Evolutionary conservation across 2,888 invertebrate genomes (phyloP), one percentile per base, ranked within the genome.

Genomic region (Ormyrus rosae): DNA sequence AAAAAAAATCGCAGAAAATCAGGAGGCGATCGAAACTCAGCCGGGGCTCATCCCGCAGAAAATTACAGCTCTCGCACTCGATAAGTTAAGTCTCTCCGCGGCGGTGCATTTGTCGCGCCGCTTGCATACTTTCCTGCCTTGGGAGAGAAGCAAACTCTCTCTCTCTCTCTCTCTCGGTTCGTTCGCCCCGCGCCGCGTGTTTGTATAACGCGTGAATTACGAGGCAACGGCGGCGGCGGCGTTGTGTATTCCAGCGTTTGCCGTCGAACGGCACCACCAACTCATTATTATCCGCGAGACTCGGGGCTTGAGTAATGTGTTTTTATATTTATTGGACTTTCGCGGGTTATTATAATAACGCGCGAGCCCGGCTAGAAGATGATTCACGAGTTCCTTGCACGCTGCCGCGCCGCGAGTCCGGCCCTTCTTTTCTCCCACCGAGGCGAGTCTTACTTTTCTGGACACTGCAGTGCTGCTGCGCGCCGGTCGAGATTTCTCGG

Each of bases 201-300:
- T 86, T 84, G 84, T 83, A 84, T 81, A 83, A 76, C 79, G 63
- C 70, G 83, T 87, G 87, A 88, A 86, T 85, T 87, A 88, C 86
- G 83, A 83, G 82, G 79, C 69, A 61, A 51, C 68, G 48, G 19
- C 19, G 19, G 19, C 19, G 79, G 73, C 82, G 80, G 80, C 80
- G 83, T 61, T 68, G 61, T 19, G 19, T 72, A 65, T 70, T 56
- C 77, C 67, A 61, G 76, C 3, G 5, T 48, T 51, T 56, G 46
- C 19, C 69, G 60, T 73, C 71, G 60, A 60, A 64, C 71, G 48
- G 19, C 5, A 58, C 58, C 56, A 45, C 79, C 83, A 81, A 81
- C 86, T 84, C 83, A 84, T 88, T 88, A 87, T 87, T 86, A 86
- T 84, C 87, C 85, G 34, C 48, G 46, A 11, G 34, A 6, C 71